These are phyloP conservation scores for Parambassis ranga DNA, from an alignment of 2,797 vertebrate species.

Conservation along the genomic window DNA sequence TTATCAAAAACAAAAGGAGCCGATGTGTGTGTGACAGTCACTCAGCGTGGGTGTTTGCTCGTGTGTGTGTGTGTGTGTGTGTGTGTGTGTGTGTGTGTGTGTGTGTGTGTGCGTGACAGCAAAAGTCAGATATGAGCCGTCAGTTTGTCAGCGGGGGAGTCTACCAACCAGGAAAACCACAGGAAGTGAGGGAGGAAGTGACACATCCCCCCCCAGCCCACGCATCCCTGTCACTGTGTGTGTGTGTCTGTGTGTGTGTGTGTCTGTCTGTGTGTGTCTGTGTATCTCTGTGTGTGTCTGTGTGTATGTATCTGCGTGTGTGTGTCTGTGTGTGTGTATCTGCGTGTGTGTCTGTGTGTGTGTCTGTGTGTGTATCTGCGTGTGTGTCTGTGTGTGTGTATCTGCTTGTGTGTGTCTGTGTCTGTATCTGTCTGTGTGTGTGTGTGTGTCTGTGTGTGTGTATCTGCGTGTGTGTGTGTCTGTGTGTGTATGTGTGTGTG, in stretches of 20 bases:
- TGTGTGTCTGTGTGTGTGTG: not conserved
- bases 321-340: not conserved
- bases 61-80: not conserved
- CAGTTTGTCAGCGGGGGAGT: constrained; percentile 43
- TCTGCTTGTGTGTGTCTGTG: no score
- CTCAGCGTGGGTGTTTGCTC: constrained; percentile 11
- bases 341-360: not conserved
- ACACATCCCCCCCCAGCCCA: constrained; percentile 35
- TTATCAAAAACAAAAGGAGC: constrained; percentile 13
- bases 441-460: not conserved
- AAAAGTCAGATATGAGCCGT: constrained; percentile 21
- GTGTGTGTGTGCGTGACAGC: constrained; percentile 1
- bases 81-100: not conserved
- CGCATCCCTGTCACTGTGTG: constrained; percentile 27
- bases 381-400: not conserved
- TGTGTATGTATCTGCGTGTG: not conserved
- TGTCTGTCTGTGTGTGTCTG: not conserved
- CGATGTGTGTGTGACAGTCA: constrained; percentile 8
- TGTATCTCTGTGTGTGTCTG: not conserved
- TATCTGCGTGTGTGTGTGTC: not conserved
- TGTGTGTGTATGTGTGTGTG: not conserved
- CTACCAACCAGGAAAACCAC: constrained; percentile 67
- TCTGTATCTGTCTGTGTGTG: no score
- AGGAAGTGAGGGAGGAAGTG: constrained; percentile 71
- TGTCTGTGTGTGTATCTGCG: not conserved